These are phyloP conservation scores for Pogoniulus pusillus DNA, from an alignment of 2,797 vertebrate genomes.

Conservation along the genomic window DNA sequence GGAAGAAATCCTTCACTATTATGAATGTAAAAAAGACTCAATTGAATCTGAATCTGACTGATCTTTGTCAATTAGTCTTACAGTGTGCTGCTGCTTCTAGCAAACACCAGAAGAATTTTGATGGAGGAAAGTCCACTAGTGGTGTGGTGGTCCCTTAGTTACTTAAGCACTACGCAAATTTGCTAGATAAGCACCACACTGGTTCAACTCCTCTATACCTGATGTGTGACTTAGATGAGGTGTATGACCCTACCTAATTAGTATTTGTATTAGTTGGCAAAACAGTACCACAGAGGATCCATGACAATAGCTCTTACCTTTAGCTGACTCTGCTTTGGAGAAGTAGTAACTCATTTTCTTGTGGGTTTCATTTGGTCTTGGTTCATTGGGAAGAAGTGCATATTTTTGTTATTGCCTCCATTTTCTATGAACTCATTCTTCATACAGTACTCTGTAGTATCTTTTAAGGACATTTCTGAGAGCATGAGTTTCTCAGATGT, in stretches of 20 bases:
- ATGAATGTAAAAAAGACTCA: not conserved
- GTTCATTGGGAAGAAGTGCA: not conserved
- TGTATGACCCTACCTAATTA: not conserved
- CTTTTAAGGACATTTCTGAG: not conserved
- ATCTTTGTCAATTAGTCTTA: not conserved
- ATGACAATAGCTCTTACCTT: not conserved
- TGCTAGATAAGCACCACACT: not conserved
- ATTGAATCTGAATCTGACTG: not conserved
- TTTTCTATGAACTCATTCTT: not conserved
- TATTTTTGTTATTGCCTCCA: not conserved
- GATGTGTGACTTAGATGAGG: fast-evolving
- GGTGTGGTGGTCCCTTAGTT: not conserved
- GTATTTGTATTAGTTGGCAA: not conserved
- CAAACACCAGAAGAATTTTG: not conserved
- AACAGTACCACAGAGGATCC: not conserved
- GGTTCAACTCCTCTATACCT: not conserved
- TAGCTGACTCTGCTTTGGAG: not conserved
- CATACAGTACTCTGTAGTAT: not conserved
- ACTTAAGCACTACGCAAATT: not conserved
- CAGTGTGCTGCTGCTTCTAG: not conserved
- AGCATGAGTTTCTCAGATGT: not conserved
- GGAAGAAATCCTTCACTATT: not conserved
- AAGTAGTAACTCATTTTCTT: not conserved
- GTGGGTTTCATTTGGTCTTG: not conserved
- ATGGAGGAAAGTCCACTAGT: not conserved